phyloP scores from a whole-genome alignment of 2,797 vertebrate genomes.

The Typhlichthys eigenmanni region DNA sequence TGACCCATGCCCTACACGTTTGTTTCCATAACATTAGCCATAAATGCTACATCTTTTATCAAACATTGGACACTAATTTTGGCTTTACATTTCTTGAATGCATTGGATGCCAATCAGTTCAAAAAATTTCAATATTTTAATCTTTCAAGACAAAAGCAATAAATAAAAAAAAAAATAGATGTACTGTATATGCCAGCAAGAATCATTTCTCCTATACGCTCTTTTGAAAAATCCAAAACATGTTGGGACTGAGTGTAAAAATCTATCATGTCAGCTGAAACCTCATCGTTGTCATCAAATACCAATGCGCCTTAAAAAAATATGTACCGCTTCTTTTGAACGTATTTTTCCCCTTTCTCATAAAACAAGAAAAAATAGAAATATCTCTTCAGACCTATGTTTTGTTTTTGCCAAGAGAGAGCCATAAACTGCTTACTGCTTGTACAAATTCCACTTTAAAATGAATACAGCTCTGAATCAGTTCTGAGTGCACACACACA shows the following conservation, averaged over 20 bases:
- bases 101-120: slow-evolving; percentile 43
- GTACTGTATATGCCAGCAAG: slow-evolving; percentile 39
- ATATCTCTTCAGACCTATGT: slow-evolving; percentile 33
- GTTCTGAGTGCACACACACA: slow-evolving; percentile 15
- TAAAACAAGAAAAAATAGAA: slow-evolving; percentile 67
- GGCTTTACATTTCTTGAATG: slow-evolving; percentile 40
- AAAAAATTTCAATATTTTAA: slow-evolving; percentile 65
- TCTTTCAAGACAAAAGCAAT: slow-evolving; percentile 55
- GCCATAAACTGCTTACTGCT: slow-evolving; percentile 24
- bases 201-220: slow-evolving; percentile 26
- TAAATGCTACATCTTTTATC: slow-evolving; percentile 71
- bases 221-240: slow-evolving; percentile 59
- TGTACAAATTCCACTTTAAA: slow-evolving; percentile 24
- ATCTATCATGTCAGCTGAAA: slow-evolving; percentile 35
- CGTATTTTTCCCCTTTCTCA: slow-evolving; percentile 51
- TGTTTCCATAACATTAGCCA: slow-evolving; percentile 31
- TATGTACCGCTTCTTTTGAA: slow-evolving; percentile 59
- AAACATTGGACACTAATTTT: slow-evolving; percentile 58
- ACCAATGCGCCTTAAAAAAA: slow-evolving; percentile 73
- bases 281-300: slow-evolving; percentile 49
- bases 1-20: slow-evolving; percentile 47
- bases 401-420: slow-evolving; percentile 44
- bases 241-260: slow-evolving; percentile 54
- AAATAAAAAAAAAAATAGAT: slow-evolving; percentile 55
- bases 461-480: slow-evolving; percentile 34